Evolutionary conservation across 2,888 invertebrate genomes (phyloP), one percentile per base, ranked within the genome.

Genomic region (Hirtodrosophila trivittata): DNA sequence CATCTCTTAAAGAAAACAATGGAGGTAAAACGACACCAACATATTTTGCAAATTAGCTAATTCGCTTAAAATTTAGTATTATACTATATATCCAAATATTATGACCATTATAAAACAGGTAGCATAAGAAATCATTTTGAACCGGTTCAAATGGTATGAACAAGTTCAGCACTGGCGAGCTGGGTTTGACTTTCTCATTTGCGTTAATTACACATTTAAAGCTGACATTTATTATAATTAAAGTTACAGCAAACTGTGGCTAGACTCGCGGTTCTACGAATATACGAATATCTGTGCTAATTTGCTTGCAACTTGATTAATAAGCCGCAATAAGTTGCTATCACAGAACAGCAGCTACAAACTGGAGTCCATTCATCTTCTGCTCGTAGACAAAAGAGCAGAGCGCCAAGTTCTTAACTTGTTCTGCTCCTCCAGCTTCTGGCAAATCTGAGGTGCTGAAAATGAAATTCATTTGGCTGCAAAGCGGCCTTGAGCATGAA

Each of bases 221-320:
- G 77, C 77, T 73, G 84, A 84, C 85, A 86, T 84, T 84, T 72
- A 86, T 80, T 72, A 86, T 69, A 86, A 86, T 78, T 86, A 78
- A 52, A 75, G 62, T 75, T 67, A 75, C 82, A 81, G 39, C 52
- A 12, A 5, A 13, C 18, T 49, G 13, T 32, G 6, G 42, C 39
- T 46, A 58, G 58, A 37, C 51, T 63, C n/a, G 57, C 67, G 46
- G 45, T 70, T 28, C n/a, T n/a, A n/a, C n/a, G n/a, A n/a, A n/a
- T n/a, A n/a, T n/a, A n/a, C n/a, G n/a, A n/a, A n/a, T n/a, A n/a
- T 54, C 30, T 59, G 73, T 72, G 86, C 86, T 80, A 80, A 86
- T 83, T 86, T 80, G 59, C 70, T 67, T 56, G 78, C 75, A 41
- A 51, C 35, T 72, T 86, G 78, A 86, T 80, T 83, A 80, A 80